Conservation (phyloP, 2,113 vertebrate species). For the Centropus unirufus region DNA sequence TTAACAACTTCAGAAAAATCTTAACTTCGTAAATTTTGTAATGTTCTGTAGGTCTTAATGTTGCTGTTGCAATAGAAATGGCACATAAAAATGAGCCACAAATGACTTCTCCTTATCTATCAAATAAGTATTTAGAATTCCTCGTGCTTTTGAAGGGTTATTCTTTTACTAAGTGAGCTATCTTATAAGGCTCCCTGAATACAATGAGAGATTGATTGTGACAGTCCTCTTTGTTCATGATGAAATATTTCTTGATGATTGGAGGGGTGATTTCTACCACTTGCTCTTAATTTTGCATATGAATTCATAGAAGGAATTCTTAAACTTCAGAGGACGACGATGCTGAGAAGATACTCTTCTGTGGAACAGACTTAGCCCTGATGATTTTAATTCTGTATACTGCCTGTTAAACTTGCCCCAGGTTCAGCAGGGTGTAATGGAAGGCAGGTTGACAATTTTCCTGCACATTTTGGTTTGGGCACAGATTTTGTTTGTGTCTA, state of each 20-base stretch:
- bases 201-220: not conserved
- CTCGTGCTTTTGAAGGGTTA: not conserved
- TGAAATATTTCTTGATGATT: not conserved
- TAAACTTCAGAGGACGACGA: not conserved
- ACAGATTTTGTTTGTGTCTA: not conserved
- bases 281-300: not conserved
- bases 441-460: not conserved
- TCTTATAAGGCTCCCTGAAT: not conserved
- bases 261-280: not conserved
- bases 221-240: not conserved
- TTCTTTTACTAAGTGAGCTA: not conserved
- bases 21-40: constrained; percentile 5
- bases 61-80: not conserved
- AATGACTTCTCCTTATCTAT: not conserved
- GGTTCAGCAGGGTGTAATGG: not conserved
- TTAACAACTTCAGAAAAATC: not conserved
- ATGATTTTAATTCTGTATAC: not conserved
- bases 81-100: not conserved
- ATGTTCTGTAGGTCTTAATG: not conserved
- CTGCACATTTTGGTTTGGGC: not conserved
- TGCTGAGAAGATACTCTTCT: not conserved
- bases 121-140: not conserved
- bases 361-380: not conserved
- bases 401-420: not conserved
- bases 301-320: not conserved